Base-by-base conservation (phyloP, 1,140 invertebrate species). In the Ostrea denselamellosa region DNA sequence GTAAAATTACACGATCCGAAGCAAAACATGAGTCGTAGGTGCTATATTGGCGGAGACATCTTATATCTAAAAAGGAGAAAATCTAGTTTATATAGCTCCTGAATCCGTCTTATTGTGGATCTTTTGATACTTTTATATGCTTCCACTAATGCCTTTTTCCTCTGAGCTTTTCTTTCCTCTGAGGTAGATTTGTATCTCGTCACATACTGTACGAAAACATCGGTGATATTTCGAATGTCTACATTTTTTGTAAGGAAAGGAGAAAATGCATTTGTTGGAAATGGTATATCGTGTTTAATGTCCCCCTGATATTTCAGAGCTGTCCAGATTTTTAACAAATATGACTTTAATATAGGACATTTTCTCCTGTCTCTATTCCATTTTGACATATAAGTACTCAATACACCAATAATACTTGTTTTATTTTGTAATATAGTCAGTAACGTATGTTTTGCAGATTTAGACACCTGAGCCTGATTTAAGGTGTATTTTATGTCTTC, bases 31-130 rank as follows among this genome's bases (percentile, higher is more conserved):
- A 62, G 19, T 19, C 0, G 17, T n/a, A 62, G 17, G 5, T 19
- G 7, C 17, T 28, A 77, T 14, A 14, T 2, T 19, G 85, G 85
- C n/a, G 85, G 71, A 34, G 65, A 54, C 10, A 22, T 0, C n/a
- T 86, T 68, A 44, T 86, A 86, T 25, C 52, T 28, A 17, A 86
- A 86, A 28, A 86, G 25, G 22, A 54, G 28, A 54, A 86, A 86
- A 28, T 86, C 85, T n/a, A 86, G 68, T 54, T 25, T 25, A 22
- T 81, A 86, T 77, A 81, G n/a, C 54, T 81, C 25, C 28, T 86
- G 65, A 0, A 86, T 56, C 19, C 25, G 17, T 14, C 8, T 14
- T 10, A 86, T 86, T 0, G 77, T 81, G 53, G 52, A 54, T 25
- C 34, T 86, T 34, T 54, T 71, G 28, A 28, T 77, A 19, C 22